Evolutionary conservation across 2,888 invertebrate species (phyloP).

Genomic region (Cephus pygmeus): DNA sequence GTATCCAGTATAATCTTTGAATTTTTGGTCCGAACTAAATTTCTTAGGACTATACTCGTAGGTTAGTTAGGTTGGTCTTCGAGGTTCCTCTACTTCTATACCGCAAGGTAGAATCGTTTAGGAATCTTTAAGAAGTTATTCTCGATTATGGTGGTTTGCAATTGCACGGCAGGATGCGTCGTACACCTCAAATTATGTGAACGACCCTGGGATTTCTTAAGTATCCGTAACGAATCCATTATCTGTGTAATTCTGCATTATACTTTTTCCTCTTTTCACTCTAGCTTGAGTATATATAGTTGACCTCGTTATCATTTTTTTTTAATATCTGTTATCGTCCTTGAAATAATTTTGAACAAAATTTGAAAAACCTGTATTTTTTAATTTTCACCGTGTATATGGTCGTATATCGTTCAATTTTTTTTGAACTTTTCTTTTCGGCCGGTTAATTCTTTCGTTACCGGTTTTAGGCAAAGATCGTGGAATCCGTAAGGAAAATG

Average conservation of each 20-base stretch:
- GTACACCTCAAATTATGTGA: background rate
- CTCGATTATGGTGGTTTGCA: background rate
- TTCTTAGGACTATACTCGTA: background rate
- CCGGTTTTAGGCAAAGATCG: background rate
- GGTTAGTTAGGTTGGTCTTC: background rate
- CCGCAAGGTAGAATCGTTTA: background rate
- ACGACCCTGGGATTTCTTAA: background rate
- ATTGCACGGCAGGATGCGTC: background rate
- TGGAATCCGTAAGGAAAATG: background rate
- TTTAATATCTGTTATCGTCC: background rate
- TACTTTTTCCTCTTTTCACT: background rate
- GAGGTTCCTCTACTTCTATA: background rate
- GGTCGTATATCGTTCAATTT: background rate
- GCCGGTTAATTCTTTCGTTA: background rate
- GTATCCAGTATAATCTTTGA: background rate
- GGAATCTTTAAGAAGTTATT: background rate
- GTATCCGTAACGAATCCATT: conserved; percentile 54
- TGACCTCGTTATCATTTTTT: background rate
- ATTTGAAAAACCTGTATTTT: background rate
- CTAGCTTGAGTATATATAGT: background rate
- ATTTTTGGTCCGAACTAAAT: background rate
- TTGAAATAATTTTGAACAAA: background rate
- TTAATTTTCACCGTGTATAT: background rate
- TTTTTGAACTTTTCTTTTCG: background rate
- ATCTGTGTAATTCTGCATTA: conserved; percentile 41